Base-by-base conservation (phyloP, 2,888 invertebrate species). In the Cordylochernes scorpioides region DNA sequence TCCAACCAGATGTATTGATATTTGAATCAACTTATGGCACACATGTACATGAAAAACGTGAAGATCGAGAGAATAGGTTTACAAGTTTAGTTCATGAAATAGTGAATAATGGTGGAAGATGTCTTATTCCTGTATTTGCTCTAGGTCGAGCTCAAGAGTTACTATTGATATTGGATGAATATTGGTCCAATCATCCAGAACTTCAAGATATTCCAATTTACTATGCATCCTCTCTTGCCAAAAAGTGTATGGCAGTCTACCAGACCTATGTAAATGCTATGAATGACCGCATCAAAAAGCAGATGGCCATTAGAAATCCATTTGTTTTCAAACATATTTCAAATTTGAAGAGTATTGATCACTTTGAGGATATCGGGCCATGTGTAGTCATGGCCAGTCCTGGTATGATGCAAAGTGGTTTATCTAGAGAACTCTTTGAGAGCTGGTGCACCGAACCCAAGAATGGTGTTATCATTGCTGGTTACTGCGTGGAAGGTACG, bases 211-310 rank as follows among this genome's bases (percentile, higher is more conserved):
- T 94, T 45, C 97, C 97, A 0, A 91, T 99, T 42, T 97, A 99
- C 59, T 97, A 99, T 59, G 97, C 97, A 7, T 94, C 91, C 0
- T 88, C 94, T 0, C 60, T 99, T 38, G 97, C 97, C 26, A 97
- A 97, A 58, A 97, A 97, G 53, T 99, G 97, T 50, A 99, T 99
- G 94, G 78, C 88, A 32, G 97, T 99, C 1, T 99, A 99, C 59
- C 97, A 99, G 58, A 97, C 97, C 0, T 99, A 91, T 53, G 73
- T 97, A 3, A 91, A 91, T 56, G 91, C 94, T 0, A 99, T 99
- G 97, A 99, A 99, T 55, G 88, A 94, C 46, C 71, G 72, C 49
- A 97, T 99, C 42, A 67, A 77, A 9, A 58, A 86, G 2, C 94
- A 94, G 59, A 94, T 97, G 48, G 82, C 88, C 2, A 72, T 91